Conservation (phyloP, 2,113 vertebrate genomes). For the Toxostoma redivivum region DNA sequence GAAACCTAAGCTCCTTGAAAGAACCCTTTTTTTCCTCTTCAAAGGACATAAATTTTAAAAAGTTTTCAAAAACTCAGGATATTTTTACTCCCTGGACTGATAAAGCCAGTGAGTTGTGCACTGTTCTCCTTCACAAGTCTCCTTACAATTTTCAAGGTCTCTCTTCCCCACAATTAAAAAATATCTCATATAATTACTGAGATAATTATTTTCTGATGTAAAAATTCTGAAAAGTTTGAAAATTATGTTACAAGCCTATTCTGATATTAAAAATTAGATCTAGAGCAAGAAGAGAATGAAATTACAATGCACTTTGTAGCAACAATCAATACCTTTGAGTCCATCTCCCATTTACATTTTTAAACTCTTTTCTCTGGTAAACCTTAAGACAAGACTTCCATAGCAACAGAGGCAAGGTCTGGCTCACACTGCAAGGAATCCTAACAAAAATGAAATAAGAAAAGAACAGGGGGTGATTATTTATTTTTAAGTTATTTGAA, state of each 20-base stretch:
- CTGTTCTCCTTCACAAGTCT: background rate
- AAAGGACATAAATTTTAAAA: background rate
- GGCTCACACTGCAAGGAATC: background rate
- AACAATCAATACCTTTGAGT: background rate
- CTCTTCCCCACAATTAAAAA: background rate
- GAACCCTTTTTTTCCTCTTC: background rate
- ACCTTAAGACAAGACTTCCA: background rate
- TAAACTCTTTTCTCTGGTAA: background rate
- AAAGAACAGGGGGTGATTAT: background rate
- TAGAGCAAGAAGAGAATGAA: background rate
- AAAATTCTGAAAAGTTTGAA: background rate
- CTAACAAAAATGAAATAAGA: background rate
- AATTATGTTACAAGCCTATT: background rate
- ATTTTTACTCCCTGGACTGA: background rate
- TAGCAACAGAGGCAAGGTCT: slow-evolving; percentile 25
- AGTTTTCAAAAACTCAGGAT: background rate
- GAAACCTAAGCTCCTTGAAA: background rate
- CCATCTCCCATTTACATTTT: background rate
- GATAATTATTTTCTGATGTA: background rate
- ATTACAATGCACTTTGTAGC: background rate
- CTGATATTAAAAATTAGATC: background rate
- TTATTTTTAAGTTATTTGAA: background rate
- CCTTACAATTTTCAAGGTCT: background rate
- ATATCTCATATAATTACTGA: background rate
- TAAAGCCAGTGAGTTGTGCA: background rate